Evolutionary conservation across 1,140 invertebrate species (phyloP).

Genomic region (Brachystomella parvula): DNA sequence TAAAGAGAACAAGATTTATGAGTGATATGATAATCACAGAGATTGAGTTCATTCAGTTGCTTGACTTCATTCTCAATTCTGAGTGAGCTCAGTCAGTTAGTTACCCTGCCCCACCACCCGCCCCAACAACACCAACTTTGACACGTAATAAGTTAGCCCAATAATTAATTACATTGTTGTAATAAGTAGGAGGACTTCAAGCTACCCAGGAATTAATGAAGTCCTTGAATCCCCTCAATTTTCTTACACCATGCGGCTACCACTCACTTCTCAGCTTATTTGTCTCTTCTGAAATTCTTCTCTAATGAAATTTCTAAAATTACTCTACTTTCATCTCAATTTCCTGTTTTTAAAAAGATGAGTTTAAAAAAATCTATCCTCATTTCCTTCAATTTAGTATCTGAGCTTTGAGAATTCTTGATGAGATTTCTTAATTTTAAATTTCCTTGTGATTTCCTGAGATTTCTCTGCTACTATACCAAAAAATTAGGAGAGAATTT

Average conservation of each 20-base stretch:
- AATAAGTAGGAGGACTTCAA: neutral
- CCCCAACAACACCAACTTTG: neutral
- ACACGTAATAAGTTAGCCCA: conserved; percentile 6
- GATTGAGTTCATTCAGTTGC: neutral
- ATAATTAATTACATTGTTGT: conserved; percentile 9
- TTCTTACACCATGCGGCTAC: too few species aligned
- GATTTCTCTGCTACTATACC: neutral
- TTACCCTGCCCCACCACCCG: neutral
- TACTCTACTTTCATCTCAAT: too few species aligned
- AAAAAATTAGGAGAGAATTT: too few species aligned
- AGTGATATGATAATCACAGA: conserved; percentile 2
- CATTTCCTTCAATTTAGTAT: conserved; percentile 2
- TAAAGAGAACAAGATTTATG: conserved; percentile 10
- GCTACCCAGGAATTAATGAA: neutral
- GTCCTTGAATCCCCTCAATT: too few species aligned
- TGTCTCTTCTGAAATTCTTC: too few species aligned
- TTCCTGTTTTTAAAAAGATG: neutral
- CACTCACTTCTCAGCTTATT: too few species aligned
- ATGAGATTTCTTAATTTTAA: neutral
- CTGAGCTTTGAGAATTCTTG: neutral
- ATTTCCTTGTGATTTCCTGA: neutral
- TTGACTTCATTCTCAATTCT: neutral
- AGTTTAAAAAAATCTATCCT: neutral
- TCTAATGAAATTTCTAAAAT: too few species aligned
- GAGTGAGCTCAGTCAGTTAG: neutral